phyloP scores from a whole-genome alignment of 2,888 invertebrate genomes.

The Lacanobia oleracea region DNA sequence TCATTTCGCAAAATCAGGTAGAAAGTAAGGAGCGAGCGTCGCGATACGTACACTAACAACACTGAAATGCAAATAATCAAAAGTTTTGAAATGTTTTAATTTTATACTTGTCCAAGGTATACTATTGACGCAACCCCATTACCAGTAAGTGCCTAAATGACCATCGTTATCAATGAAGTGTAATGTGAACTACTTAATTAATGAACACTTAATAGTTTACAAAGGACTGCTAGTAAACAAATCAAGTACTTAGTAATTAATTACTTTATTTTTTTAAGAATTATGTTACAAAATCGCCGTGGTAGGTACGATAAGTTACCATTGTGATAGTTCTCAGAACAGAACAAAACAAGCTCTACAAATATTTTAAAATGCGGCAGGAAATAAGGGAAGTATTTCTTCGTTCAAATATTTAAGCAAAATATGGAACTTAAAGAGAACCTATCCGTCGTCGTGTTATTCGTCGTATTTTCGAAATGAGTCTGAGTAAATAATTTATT shows the following conservation, averaged over 20 bases:
- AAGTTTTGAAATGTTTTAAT: constrained; percentile 1
- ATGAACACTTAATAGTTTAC: constrained; percentile 39
- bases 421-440: constrained; percentile 17
- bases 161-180: constrained; percentile 26
- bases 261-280: too few relatives aligned
- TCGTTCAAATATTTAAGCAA: constrained; percentile 23
- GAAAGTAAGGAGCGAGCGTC: constrained; percentile 32
- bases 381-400: constrained; percentile 16
- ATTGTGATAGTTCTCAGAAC: too few relatives aligned
- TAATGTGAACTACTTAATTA: constrained; percentile 28
- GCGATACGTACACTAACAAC: constrained; percentile 26
- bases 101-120: constrained; percentile 47
- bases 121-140: constrained; percentile 41
- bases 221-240: constrained; percentile 14
- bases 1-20: constrained; percentile 60
- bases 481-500: constrained; percentile 30
- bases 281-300: too few relatives aligned
- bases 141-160: constrained; percentile 45
- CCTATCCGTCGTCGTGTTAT: neutral
- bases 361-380: constrained; percentile 12
- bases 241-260: constrained; percentile 23
- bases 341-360: too few relatives aligned
- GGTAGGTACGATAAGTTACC: too few relatives aligned
- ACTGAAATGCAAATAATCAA: constrained; percentile 24
- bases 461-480: constrained; percentile 24